Percentiles rank a stretch among this genome's conserved stretches.
Evolutionary conservation across 2,888 invertebrate species (phyloP).

Genomic region (Iselma pallidipennis): DNA sequence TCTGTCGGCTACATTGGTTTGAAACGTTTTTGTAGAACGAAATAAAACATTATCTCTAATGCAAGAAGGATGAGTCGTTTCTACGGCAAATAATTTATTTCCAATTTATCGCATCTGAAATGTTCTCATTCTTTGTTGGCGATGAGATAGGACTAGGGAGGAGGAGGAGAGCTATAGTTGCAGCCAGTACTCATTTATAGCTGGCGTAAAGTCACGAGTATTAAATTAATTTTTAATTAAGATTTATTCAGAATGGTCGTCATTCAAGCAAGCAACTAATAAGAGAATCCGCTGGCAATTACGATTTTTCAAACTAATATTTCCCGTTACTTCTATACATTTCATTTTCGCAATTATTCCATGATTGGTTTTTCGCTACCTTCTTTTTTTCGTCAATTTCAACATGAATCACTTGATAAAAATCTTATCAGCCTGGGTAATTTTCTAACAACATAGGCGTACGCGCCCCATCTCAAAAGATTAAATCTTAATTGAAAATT

Average conservation of each 20-base stretch:
- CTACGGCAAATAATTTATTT: slow-evolving; percentile 28
- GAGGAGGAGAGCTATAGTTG: background rate
- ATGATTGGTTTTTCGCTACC: background rate
- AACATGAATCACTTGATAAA: background rate
- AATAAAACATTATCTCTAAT: background rate
- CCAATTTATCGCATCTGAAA: slow-evolving; percentile 29
- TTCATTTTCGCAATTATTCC: background rate
- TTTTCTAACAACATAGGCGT: slow-evolving; percentile 2
- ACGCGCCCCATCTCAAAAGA: slow-evolving; percentile 8
- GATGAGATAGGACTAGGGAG: no score
- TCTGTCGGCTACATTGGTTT: background rate
- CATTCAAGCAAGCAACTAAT: slow-evolving; percentile 41
- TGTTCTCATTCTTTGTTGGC: slow-evolving; percentile 10
- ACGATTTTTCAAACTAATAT: background rate
- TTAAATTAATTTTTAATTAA: slow-evolving; percentile 48
- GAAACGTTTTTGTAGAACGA: background rate
- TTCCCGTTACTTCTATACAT: background rate
- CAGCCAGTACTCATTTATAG: slow-evolving; percentile 17
- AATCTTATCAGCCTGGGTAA: background rate
- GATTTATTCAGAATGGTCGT: slow-evolving; percentile 42
- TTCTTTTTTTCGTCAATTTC: background rate
- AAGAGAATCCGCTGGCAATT: slow-evolving; percentile 24
- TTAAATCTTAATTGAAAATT: slow-evolving; percentile 32
- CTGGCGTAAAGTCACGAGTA: slow-evolving; percentile 25
- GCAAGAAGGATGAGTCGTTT: background rate